Conservation (phyloP, 37 sponge, comb jelly and placozoan species). For the Spongilla lacustris region DNA sequence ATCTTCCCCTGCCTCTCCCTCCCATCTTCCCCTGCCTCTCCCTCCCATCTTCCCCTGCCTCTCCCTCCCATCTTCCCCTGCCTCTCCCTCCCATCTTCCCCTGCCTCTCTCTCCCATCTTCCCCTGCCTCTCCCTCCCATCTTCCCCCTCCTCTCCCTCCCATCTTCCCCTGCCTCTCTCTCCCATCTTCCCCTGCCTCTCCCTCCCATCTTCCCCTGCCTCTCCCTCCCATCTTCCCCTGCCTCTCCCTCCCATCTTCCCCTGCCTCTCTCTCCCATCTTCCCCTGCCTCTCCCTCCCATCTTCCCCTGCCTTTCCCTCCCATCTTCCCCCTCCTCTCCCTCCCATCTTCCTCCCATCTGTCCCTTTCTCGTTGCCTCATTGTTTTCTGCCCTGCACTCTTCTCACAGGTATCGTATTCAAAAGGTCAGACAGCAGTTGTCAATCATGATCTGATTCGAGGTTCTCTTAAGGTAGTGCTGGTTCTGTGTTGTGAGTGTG, state of each 20-base stretch:
- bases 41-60: background rate
- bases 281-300: background rate
- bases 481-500: background rate
- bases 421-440: constrained; percentile 51
- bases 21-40: no score
- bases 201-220: background rate
- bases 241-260: background rate
- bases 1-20: no score
- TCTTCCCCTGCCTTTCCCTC: background rate
- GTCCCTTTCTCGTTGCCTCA: background rate
- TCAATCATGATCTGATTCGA: constrained; percentile 53
- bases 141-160: background rate
- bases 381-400: background rate
- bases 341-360: background rate
- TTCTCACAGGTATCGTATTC: constrained; percentile 55
- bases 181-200: background rate
- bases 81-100: background rate
- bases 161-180: no score
- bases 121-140: background rate
- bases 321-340: background rate
- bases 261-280: background rate
- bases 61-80: background rate
- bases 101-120: background rate
- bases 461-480: constrained; percentile 65
- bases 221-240: background rate